These are phyloP conservation scores for Toxotes chatareus DNA, from an alignment of 2,113 vertebrate genomes.

Conservation along the genomic window DNA sequence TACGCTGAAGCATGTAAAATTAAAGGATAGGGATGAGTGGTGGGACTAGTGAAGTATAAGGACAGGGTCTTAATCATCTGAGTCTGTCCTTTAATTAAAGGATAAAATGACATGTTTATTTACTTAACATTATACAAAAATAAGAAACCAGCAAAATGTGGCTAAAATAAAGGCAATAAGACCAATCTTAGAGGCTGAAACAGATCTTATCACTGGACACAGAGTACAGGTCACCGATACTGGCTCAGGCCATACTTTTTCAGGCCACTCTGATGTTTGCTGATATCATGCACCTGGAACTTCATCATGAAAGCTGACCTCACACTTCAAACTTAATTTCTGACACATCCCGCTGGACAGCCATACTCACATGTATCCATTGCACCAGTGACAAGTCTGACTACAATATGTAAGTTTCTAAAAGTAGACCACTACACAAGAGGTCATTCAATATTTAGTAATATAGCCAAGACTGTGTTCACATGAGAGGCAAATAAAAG, in stretches of 20 bases:
- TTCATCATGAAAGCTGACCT: background rate
- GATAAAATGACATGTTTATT: background rate
- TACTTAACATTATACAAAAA: background rate
- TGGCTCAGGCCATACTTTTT: background rate
- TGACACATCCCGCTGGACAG: background rate
- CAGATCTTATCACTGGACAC: background rate
- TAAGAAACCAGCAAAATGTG: background rate
- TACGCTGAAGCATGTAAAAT: background rate
- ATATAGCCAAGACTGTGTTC: slow-evolving; percentile 46
- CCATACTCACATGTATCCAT: background rate
- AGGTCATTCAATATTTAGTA: slow-evolving; percentile 67
- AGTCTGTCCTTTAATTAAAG: background rate
- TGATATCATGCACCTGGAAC: too few species aligned
- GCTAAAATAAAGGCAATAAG: background rate
- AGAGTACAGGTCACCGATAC: background rate
- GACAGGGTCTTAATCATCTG: background rate
- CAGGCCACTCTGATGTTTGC: background rate
- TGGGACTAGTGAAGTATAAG: background rate
- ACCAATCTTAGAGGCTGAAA: background rate
- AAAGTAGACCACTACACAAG: slow-evolving; percentile 39
- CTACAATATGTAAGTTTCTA: slow-evolving; percentile 39
- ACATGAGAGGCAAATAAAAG: slow-evolving; percentile 41
- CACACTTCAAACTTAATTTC: background rate
- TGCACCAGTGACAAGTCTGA: background rate
- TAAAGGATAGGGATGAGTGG: background rate